Conservation (phyloP, 2,113 vertebrate genomes). For the Trematomus loennbergii region DNA sequence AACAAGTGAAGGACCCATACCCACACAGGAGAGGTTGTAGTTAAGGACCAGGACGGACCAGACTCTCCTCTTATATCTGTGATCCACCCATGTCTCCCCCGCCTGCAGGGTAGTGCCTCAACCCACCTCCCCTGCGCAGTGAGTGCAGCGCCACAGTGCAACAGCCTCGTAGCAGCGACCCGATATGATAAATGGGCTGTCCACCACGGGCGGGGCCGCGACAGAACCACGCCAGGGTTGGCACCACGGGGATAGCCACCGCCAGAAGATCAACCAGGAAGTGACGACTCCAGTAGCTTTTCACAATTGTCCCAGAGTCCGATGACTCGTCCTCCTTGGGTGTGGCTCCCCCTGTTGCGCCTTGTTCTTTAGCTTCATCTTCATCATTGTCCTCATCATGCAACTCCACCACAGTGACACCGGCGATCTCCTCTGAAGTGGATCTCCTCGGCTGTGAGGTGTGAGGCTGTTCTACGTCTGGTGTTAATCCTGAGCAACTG, state of each 20-base stretch:
- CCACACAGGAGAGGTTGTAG: neutral
- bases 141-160: conserved; percentile 96
- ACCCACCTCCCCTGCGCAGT: conserved; percentile 89
- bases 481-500: conserved; percentile 13
- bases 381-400: conserved; percentile 56
- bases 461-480: conserved; percentile 67
- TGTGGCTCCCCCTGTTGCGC: neutral
- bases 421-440: conserved; percentile 53
- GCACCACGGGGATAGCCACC: conserved; percentile 93
- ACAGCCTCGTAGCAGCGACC: conserved; percentile 94
- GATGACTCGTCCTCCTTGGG: conserved; percentile 26
- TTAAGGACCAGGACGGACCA: neutral
- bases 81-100: conserved; percentile 83
- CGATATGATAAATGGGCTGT: conserved; percentile 96
- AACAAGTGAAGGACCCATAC: conserved; percentile 15
- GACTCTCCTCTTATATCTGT: conserved; percentile 64
- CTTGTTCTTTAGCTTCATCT: conserved; percentile 39
- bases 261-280: conserved; percentile 96
- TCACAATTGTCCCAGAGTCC: conserved; percentile 64
- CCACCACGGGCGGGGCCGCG: conserved; percentile 87
- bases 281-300: conserved; percentile 97
- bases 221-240: conserved; percentile 96
- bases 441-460: conserved; percentile 81
- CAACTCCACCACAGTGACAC: conserved; percentile 64
- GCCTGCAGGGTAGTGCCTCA: conserved; percentile 85